Percentiles rank a stretch among this genome's conserved stretches.
phyloP scores from a whole-genome alignment of 2,888 invertebrate genomes.

The Acanthococcus lagerstroemiae region DNA sequence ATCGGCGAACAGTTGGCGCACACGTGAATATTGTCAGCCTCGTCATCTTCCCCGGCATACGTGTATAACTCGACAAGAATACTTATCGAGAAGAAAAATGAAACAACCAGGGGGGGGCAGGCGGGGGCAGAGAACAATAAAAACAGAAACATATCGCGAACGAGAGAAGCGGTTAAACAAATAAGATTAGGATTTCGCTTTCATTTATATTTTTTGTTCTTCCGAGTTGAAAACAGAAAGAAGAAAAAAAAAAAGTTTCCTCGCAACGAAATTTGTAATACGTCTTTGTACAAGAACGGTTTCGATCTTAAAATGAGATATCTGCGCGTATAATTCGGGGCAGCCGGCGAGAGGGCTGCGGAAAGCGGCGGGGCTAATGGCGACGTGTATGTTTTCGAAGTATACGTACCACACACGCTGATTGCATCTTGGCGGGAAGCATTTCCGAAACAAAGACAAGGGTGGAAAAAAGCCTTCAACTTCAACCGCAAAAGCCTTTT shows the following conservation, averaged over 20 bases:
- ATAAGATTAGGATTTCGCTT: background rate
- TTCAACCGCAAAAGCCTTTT: background rate
- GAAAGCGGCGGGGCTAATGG: background rate
- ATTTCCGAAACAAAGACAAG: background rate
- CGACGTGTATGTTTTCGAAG: constrained; percentile 14
- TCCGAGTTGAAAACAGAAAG: too few relatives aligned
- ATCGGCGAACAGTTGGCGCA: too few relatives aligned
- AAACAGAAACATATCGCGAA: background rate
- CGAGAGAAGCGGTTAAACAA: background rate
- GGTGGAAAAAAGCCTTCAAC: too few relatives aligned
- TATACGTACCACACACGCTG: constrained; percentile 8
- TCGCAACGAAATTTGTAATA: background rate
- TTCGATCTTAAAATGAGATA: background rate
- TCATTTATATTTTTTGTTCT: background rate
- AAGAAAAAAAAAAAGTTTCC: too few relatives aligned
- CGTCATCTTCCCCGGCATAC: too few relatives aligned
- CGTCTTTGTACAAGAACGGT: background rate
- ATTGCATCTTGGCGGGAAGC: constrained; percentile 26
- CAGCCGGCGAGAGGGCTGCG: background rate
- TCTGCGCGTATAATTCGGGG: background rate
- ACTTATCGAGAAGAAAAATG: background rate
- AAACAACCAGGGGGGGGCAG: background rate
- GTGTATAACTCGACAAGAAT: background rate
- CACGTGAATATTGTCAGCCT: too few relatives aligned
- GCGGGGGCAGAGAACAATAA: background rate